Conservation (phyloP, 2,113 vertebrate genomes). For the Myocastor coypus region DNA sequence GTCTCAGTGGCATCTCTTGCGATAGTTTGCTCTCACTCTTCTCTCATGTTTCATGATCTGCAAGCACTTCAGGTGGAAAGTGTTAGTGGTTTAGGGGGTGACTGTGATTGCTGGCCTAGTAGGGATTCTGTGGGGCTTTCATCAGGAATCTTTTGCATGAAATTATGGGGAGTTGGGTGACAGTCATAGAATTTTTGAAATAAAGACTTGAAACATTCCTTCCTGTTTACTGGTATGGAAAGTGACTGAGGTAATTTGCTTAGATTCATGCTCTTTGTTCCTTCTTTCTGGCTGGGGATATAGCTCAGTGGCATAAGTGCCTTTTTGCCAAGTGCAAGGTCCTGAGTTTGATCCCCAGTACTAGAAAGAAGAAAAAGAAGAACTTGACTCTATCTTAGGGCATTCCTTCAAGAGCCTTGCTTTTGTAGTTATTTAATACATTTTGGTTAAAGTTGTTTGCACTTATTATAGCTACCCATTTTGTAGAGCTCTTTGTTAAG, state of each 20-base stretch:
- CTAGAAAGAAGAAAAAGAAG: no score
- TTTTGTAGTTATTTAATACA: not conserved
- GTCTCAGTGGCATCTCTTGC: not conserved
- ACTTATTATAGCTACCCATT: not conserved
- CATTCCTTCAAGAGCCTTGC: not conserved
- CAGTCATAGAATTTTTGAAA: not conserved
- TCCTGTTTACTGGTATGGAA: not conserved
- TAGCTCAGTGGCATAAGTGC: no score
- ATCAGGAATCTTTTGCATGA: not conserved
- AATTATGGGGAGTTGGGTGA: not conserved
- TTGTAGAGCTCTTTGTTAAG: conserved; percentile 2
- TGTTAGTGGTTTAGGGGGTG: not conserved
- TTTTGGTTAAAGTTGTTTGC: not conserved
- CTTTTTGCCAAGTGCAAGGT: no score
- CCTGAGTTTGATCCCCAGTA: no score
- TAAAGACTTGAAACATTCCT: not conserved
- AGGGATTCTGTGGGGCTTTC: not conserved
- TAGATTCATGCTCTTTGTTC: not conserved
- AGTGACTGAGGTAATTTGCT: not conserved
- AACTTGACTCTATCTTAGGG: not conserved
- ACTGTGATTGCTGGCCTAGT: not conserved
- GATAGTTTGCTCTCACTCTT: not conserved
- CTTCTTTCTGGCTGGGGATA: not conserved
- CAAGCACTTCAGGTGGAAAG: not conserved
- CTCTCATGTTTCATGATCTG: not conserved